phyloP scores from a whole-genome alignment of 1,140 invertebrate genomes.

The Homalodisca vitripennis region DNA sequence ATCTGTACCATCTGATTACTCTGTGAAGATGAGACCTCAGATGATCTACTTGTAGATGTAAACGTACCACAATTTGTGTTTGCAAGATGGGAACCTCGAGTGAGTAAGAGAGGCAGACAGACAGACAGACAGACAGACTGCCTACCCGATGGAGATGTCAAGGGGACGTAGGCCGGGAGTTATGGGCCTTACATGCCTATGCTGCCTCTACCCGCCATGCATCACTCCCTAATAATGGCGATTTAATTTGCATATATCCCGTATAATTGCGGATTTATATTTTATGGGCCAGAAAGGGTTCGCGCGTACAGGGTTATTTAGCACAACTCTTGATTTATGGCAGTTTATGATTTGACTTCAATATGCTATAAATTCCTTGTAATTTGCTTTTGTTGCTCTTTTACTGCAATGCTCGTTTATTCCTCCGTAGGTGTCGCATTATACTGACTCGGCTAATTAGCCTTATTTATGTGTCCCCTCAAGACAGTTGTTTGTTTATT shows the following conservation, averaged over 20 bases:
- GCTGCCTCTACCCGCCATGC: neutral
- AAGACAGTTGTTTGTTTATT: too few relatives aligned
- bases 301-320: neutral
- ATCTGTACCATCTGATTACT: too few relatives aligned
- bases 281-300: conserved; percentile 3
- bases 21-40: too few relatives aligned
- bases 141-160: neutral
- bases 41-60: too few relatives aligned
- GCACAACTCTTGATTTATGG: neutral
- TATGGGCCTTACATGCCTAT: neutral
- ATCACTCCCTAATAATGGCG: conserved; percentile 12
- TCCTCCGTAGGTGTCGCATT: neutral
- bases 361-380: conserved; percentile 6
- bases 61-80: too few relatives aligned
- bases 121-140: neutral
- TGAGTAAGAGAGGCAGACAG: too few relatives aligned
- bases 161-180: neutral
- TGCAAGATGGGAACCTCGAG: too few relatives aligned
- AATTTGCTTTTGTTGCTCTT: conserved; percentile 6
- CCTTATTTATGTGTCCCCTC: neutral
- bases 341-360: neutral
- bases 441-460: neutral
- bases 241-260: conserved; percentile 18
- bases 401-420: neutral
- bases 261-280: conserved; percentile 20